Evolutionary conservation across 2,113 vertebrate genomes (phyloP).

Genomic region (Vicugna pacos): DNA sequence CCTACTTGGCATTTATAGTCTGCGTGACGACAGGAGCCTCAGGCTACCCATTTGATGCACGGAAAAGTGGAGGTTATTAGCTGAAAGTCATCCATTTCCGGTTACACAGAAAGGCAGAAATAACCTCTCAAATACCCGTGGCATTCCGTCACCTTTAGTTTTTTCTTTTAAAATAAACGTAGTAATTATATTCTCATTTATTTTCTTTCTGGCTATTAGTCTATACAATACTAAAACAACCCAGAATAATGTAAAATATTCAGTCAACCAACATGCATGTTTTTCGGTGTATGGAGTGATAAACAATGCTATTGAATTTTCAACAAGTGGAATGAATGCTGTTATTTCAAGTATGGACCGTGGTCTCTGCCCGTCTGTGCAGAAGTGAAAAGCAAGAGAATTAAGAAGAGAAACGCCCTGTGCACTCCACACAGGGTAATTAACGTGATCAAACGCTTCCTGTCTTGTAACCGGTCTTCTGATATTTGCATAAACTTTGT

Average conservation of each 20-base stretch:
- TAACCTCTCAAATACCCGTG: not conserved
- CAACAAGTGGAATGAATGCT: constrained; percentile 2
- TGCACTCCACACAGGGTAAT: not conserved
- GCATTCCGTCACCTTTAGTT: constrained; percentile 5
- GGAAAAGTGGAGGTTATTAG: not conserved
- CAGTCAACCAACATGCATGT: not conserved
- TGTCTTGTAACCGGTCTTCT: not conserved
- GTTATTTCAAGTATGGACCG: not conserved
- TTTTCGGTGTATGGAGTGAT: not conserved
- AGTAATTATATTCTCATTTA: constrained; percentile 47
- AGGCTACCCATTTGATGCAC: not conserved
- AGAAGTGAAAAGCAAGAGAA: not conserved
- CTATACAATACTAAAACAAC: not conserved
- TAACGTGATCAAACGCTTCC: not conserved
- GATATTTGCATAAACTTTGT: not conserved
- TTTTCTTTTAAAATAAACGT: constrained; percentile 32
- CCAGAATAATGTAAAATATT: not conserved
- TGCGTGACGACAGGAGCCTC: not conserved
- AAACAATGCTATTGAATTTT: constrained; percentile 5
- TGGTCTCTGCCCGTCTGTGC: not conserved
- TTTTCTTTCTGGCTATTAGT: not conserved
- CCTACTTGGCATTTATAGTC: not conserved
- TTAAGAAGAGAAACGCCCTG: not conserved
- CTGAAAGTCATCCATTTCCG: not conserved
- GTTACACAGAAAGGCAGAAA: constrained; percentile 30